A percentile compares a stretch with the other conserved stretches of the same genome.
Evolutionary conservation across 2,797 vertebrate genomes (phyloP).

Genomic region (Euthynnus affinis): DNA sequence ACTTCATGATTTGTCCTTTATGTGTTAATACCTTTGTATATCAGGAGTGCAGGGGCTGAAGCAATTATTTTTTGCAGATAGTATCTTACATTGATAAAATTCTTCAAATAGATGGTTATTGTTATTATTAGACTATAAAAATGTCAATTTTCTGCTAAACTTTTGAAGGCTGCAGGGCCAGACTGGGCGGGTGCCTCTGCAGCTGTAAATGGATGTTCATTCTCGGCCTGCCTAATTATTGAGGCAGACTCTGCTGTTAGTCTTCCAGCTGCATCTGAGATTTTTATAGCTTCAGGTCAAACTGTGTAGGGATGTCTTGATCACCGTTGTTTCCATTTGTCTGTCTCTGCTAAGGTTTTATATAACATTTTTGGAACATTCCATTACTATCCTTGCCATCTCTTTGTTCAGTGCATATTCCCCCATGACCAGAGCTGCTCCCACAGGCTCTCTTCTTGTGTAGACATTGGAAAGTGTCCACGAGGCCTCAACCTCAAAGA

Average conservation of each 20-base stretch:
- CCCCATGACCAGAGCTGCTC: background rate
- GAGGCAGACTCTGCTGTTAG: constrained; percentile 2
- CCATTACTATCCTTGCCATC: background rate
- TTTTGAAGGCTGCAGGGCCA: background rate
- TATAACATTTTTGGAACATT: background rate
- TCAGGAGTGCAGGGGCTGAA: background rate
- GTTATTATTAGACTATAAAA: constrained; percentile 17
- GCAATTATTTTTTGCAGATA: background rate
- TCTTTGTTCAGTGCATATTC: background rate
- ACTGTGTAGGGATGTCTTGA: background rate
- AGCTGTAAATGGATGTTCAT: background rate
- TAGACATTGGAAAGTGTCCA: too few species aligned
- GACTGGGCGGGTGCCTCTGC: constrained; percentile 10
- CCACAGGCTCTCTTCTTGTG: too few species aligned
- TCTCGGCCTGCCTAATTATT: constrained; percentile 21
- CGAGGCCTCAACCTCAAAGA: too few species aligned
- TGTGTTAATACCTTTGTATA: background rate
- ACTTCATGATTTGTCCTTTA: too few species aligned
- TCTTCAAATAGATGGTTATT: background rate
- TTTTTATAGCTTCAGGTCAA: background rate
- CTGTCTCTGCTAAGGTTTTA: background rate
- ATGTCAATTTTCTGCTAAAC: background rate
- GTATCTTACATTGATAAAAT: background rate
- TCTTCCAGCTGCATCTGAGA: background rate
- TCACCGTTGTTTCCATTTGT: background rate